Percentiles rank a stretch among this genome's conserved stretches.
These are phyloP conservation scores for Ophraella communa DNA, from an alignment of 2,888 invertebrate genomes.

Conservation along the genomic window DNA sequence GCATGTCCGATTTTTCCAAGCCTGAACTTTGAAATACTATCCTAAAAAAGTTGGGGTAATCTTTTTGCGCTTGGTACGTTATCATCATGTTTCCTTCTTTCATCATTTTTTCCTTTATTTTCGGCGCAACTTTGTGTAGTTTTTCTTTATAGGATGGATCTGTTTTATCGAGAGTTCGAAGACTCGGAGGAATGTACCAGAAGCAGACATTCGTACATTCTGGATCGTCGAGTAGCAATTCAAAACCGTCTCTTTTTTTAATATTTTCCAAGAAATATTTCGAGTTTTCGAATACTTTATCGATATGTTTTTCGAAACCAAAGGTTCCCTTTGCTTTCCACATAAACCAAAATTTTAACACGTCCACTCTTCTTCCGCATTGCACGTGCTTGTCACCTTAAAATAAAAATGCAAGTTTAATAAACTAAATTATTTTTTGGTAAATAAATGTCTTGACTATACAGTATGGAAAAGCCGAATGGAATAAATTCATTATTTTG, in stretches of 20 bases:
- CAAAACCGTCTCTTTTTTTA: constrained; percentile 73
- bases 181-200: constrained; percentile 90
- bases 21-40: constrained; percentile 92
- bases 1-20: constrained; percentile 81
- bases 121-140: constrained; percentile 84
- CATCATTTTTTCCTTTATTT: constrained; percentile 95
- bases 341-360: constrained; percentile 97
- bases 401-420: constrained; percentile 22
- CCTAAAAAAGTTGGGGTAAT: constrained; percentile 92
- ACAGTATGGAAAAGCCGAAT: no score
- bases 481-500: no score
- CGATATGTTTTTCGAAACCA: constrained; percentile 80
- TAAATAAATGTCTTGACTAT: no score
- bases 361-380: constrained; percentile 94
- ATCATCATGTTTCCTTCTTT: constrained; percentile 94
- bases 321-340: constrained; percentile 93
- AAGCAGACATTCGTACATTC: constrained; percentile 96
- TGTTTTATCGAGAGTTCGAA: constrained; percentile 61
- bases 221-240: constrained; percentile 76
- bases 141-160: constrained; percentile 67
- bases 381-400: constrained; percentile 93
- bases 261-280: constrained; percentile 74
- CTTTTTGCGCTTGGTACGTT: constrained; percentile 89
- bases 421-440: no score
- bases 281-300: constrained; percentile 78